These are phyloP conservation scores for Drosophila willistoni DNA, from an alignment of 1,140 invertebrate genomes.

Conservation along the genomic window DNA sequence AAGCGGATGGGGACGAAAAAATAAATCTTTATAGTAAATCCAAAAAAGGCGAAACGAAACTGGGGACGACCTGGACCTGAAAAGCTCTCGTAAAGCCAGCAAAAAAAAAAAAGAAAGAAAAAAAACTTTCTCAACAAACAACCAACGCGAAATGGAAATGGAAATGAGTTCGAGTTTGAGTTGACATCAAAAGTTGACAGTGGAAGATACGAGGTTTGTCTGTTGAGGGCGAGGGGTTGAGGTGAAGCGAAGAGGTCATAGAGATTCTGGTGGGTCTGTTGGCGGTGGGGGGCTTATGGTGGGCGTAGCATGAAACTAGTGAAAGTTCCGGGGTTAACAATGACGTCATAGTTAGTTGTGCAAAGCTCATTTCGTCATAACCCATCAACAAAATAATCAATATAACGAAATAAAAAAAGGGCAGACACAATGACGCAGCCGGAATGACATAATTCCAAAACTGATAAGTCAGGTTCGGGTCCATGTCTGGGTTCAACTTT, in stretches of 20 bases:
- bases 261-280: background rate
- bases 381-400: slow-evolving; percentile 68
- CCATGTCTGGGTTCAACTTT: slow-evolving; percentile 37
- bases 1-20: slow-evolving; percentile 5
- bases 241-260: background rate
- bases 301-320: slow-evolving; percentile 9
- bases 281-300: background rate
- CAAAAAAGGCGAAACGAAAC: slow-evolving; percentile 58
- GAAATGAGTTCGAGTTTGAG: slow-evolving; percentile 68
- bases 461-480: slow-evolving; percentile 61
- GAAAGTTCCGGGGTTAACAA: slow-evolving; percentile 76
- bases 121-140: slow-evolving; percentile 41
- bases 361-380: slow-evolving; percentile 74
- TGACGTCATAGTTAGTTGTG: slow-evolving; percentile 77
- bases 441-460: slow-evolving; percentile 71
- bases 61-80: slow-evolving; percentile 47
- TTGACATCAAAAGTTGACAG: slow-evolving; percentile 42
- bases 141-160: slow-evolving; percentile 54
- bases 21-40: slow-evolving; percentile 78
- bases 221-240: background rate
- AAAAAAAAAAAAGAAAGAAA: slow-evolving; percentile 46
- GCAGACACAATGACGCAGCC: slow-evolving; percentile 77
- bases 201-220: background rate
- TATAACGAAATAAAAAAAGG: slow-evolving; percentile 31
- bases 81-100: slow-evolving; percentile 57